Base-by-base conservation (phyloP, 2,888 invertebrate genomes). In the Dolichopus griseipennis region DNA sequence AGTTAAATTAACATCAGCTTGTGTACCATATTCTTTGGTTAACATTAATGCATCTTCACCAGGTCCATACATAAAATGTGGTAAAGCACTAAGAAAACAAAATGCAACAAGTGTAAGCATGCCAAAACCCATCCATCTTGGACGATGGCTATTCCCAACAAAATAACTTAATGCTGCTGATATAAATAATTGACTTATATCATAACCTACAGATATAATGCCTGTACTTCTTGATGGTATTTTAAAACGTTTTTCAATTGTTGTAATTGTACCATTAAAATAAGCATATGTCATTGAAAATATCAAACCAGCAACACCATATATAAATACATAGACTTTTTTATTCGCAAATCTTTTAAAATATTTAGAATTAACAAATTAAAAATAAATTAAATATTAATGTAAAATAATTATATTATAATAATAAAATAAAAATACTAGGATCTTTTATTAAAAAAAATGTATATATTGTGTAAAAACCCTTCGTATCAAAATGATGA, bases 211-310 rank as follows among this genome's bases (percentile, higher is more conserved):
- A 65, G 88, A 85, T 72, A 90, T 88, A 72, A 90, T 83, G 69
- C 90, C 89, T 72, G 88, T 88, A 33, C 88, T 89, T 76, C 85
- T 85, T 61, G 88, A 89, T 20, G 89, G 88, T 75, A 90, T 89
- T 78, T 88, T 89, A 76, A 88, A 90, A 72, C 89, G 83, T 75
- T 90, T 90, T 78, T 90, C 90, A 71, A 90, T 82, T 4, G 89
- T 89, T 66, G 90, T 89, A 70, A 90, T 88, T 37, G 88, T 89
- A n/a, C 89, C 89, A 75, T 87, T 88, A 74, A 88, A 89, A 75
- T 90, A 90, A 4, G 89, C 85, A 74, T 86, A 89, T 69, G 87
- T 86, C 74, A 89, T 89, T 22, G 87, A 86, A 75, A 87, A 88
- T 68, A 88, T 84, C 74, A 88, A 88, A 4, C 88, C 89, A 8